Evolutionary conservation across 1,140 invertebrate genomes (phyloP).

Genomic region (Drosophila seguyi): DNA sequence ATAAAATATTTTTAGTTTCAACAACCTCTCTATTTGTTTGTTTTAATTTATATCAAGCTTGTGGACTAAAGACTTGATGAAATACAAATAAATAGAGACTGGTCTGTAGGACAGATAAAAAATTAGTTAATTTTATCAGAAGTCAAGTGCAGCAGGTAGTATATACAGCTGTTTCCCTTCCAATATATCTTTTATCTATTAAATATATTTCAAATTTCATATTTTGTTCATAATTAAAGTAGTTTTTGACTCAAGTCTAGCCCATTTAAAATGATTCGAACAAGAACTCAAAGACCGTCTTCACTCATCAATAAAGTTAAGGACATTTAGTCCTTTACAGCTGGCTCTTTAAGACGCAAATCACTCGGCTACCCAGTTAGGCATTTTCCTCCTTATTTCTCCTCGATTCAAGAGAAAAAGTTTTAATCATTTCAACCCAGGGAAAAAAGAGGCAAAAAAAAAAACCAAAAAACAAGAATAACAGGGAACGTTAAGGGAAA

Average conservation of each 20-base stretch:
- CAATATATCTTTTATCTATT: not conserved
- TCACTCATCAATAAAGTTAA: not conserved
- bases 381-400: conserved; percentile 11
- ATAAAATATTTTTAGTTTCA: not conserved
- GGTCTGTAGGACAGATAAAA: not conserved
- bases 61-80: not conserved
- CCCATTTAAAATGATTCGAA: not conserved
- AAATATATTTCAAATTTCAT: not conserved
- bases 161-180: no score
- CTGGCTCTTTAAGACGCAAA: conserved; percentile 27
- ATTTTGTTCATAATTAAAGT: not conserved
- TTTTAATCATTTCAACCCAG: conserved; percentile 66
- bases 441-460: not conserved
- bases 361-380: conserved; percentile 19
- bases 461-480: not conserved
- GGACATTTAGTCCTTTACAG: not conserved
- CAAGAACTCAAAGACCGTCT: not conserved
- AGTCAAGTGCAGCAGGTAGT: not conserved
- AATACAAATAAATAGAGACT: not conserved
- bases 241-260: not conserved
- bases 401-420: conserved; percentile 34
- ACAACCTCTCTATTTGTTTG: not conserved
- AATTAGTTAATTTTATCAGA: not conserved
- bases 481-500: not conserved
- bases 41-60: not conserved